Conservation (phyloP, 2,797 vertebrate species). For the Lophura swinhoii region DNA sequence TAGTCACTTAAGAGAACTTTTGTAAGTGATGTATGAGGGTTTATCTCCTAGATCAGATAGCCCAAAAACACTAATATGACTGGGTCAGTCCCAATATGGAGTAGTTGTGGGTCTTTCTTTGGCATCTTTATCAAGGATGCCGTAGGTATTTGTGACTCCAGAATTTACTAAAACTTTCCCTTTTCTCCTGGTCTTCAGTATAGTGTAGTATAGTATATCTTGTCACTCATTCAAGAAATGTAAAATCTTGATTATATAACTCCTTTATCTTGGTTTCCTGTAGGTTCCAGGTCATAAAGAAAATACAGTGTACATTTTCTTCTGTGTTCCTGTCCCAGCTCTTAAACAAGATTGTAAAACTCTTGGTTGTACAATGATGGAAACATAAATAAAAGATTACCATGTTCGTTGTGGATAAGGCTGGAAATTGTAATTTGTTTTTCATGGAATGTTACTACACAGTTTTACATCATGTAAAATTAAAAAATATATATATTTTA, state of each 20-base stretch:
- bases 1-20: background rate
- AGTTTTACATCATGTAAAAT: background rate
- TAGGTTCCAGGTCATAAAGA: background rate
- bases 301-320: background rate
- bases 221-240: background rate
- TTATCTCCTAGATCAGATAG: background rate
- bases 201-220: background rate
- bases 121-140: background rate
- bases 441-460: background rate
- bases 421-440: background rate
- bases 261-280: fast-evolving
- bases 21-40: background rate
- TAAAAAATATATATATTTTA: too few species aligned
- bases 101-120: background rate
- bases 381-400: background rate
- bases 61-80: background rate
- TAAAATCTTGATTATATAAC: background rate
- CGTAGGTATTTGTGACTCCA: background rate
- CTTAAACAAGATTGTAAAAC: background rate
- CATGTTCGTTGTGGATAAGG: background rate
- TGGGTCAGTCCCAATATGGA: background rate
- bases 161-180: background rate
- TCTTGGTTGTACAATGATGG: background rate
- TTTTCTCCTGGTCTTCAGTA: background rate
- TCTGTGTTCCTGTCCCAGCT: background rate